phyloP scores from a whole-genome alignment of 2,888 invertebrate genomes.

The Oxyteleia sp. region DNA sequence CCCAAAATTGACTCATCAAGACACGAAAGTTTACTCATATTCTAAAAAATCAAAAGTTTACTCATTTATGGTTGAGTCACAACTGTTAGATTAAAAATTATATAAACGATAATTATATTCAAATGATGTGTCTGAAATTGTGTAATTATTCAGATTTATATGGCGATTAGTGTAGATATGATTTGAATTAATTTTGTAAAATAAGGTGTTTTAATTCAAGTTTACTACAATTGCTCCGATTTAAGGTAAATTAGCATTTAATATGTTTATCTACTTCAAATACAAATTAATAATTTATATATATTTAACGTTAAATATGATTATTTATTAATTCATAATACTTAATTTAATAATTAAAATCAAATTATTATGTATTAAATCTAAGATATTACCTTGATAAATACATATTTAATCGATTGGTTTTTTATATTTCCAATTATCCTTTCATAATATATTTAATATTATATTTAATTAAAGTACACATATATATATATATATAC shows the following conservation, averaged over 20 bases:
- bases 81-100: neutral
- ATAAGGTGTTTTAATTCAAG: neutral
- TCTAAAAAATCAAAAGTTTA: too few relatives aligned
- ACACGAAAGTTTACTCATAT: neutral
- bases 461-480: neutral
- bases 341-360: neutral
- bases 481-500: neutral
- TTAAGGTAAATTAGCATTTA: neutral
- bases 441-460: neutral
- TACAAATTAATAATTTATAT: neutral
- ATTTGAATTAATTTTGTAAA: neutral
- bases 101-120: neutral
- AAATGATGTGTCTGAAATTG: neutral
- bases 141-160: neutral
- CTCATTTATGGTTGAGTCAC: neutral
- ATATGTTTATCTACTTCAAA: neutral
- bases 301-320: slow-evolving; percentile 3
- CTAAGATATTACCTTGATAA: neutral
- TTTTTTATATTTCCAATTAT: neutral
- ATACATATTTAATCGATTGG: neutral
- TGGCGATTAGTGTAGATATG: neutral
- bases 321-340: too few relatives aligned
- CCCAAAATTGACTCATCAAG: neutral
- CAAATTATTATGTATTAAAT: neutral
- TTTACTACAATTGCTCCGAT: neutral